Evolutionary conservation across 2,797 vertebrate species (phyloP).

Genomic region (Menidia menidia): DNA sequence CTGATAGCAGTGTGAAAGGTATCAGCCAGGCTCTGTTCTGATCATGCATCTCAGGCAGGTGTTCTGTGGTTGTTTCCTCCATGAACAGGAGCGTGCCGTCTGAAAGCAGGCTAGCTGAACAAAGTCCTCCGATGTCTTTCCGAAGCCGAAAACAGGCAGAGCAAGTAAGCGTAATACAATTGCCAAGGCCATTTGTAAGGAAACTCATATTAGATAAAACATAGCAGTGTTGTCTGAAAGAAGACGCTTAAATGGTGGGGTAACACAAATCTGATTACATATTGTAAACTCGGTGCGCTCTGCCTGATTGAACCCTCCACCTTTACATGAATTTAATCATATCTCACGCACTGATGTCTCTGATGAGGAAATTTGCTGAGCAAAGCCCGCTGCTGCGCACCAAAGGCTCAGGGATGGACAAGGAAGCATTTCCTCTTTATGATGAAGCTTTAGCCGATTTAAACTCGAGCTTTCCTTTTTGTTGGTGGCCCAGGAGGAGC

Average conservation of each 20-base stretch:
- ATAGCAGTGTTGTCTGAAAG: not conserved
- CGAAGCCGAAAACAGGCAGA: not conserved
- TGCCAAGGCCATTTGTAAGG: constrained; percentile 8
- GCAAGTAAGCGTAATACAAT: constrained; percentile 8
- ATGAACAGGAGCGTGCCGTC: not conserved
- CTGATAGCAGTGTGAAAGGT: not conserved
- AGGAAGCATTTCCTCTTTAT: constrained; percentile 72
- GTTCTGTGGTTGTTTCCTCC: not conserved
- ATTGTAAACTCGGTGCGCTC: constrained; percentile 27
- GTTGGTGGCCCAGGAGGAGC: constrained; percentile 33
- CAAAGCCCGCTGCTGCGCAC: constrained; percentile 54
- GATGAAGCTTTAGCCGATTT: constrained; percentile 81
- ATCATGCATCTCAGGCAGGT: not conserved
- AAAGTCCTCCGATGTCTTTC: not conserved
- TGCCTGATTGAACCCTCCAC: constrained; percentile 4
- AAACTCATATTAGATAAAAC: constrained; percentile 9
- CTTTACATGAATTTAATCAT: constrained; percentile 53
- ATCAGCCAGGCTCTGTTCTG: not conserved
- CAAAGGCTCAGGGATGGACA: constrained; percentile 58
- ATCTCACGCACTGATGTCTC: constrained; percentile 57
- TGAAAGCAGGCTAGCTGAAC: constrained; percentile 2
- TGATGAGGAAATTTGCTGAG: constrained; percentile 65
- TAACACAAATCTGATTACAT: constrained; percentile 43
- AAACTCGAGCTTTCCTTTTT: constrained; percentile 50
- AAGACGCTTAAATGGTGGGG: constrained; percentile 26